Evolutionary conservation across 53 echinoderm and acorn worm species (phyloP).

Genomic region (Patiria pectinifera): DNA sequence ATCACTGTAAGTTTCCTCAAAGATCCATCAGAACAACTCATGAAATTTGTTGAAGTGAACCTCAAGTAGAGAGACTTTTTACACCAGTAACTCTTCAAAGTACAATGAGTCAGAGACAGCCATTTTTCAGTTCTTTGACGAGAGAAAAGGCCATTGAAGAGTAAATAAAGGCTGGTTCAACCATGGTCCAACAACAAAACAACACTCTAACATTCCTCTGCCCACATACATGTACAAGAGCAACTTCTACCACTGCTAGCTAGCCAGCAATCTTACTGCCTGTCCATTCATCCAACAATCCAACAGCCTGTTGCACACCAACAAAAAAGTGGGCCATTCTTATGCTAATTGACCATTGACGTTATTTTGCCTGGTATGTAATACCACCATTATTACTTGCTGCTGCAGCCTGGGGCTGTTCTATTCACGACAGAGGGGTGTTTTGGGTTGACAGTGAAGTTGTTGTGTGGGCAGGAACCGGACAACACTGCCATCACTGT

Average conservation of each 20-base stretch:
- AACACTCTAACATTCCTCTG: neutral
- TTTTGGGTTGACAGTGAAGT: neutral
- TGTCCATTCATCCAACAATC: neutral
- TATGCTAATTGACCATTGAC: slow-evolving; percentile 44
- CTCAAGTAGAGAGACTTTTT: neutral
- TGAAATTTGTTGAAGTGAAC: neutral
- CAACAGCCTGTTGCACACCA: slow-evolving; percentile 36
- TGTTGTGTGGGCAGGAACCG: neutral
- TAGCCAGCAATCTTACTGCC: neutral
- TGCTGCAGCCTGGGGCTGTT: neutral
- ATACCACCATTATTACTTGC: slow-evolving; percentile 15
- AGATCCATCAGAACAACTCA: neutral
- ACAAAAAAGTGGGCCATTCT: slow-evolving; percentile 39
- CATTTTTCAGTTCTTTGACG: neutral
- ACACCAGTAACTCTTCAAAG: neutral
- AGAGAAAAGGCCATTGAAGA: neutral
- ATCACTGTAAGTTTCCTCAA: neutral
- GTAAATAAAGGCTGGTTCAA: neutral
- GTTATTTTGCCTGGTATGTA: neutral
- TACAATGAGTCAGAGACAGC: neutral
- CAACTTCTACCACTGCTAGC: neutral
- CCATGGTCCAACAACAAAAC: neutral
- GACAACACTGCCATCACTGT: neutral
- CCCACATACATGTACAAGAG: neutral
- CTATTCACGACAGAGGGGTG: slow-evolving; percentile 25